Evolutionary conservation across 2,113 vertebrate species (phyloP), one percentile per base, ranked within the genome.

Genomic region (Piprites chloris): DNA sequence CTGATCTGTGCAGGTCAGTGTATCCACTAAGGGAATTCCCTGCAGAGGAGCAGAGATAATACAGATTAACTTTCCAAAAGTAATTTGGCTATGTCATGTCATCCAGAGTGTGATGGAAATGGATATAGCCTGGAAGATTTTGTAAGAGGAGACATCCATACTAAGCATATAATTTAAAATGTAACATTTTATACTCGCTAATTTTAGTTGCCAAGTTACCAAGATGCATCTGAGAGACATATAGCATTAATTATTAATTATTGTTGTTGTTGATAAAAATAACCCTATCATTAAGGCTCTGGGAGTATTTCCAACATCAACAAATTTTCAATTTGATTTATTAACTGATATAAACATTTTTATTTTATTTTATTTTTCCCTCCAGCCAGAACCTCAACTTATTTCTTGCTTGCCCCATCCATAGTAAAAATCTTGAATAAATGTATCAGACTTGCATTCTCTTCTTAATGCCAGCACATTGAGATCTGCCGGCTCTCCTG

Each of bases 201-300:
- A 86, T 94, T 96, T 95, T 94, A 90, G 75, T 77, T 95, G 87
- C 87, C 90, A 93, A 92, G 52, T 74, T 94, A 85, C 90, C 88
- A 94, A 92, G 47, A 92, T 68, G 52, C 13, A 12, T 95, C 56
- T 85, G 89, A 84, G 71, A 93, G 68, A 59, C 23, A 30, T 71
- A 61, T 61, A 90, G 33, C 78, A 94, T 96, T 96, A 91, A 96
- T 97, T 94, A 97, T 96, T 97, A 96, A 96, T 86, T 93, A 91
- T 91, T 91, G 69, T 80, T 90, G n/a, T 83, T 85, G 72, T 49
- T 91, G 87, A 68, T 90, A 95, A 96, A 96, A 97, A 92, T 92
- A 96, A 94, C 69, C 47, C 52, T 94, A 72, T 78, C 79, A 90
- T 94, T 94, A 96, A 90, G 56, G 33, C 73, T 93, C 93, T 88